Evolutionary conservation across 2,797 vertebrate species (phyloP).

Genomic region (Peromyscus eremicus): DNA sequence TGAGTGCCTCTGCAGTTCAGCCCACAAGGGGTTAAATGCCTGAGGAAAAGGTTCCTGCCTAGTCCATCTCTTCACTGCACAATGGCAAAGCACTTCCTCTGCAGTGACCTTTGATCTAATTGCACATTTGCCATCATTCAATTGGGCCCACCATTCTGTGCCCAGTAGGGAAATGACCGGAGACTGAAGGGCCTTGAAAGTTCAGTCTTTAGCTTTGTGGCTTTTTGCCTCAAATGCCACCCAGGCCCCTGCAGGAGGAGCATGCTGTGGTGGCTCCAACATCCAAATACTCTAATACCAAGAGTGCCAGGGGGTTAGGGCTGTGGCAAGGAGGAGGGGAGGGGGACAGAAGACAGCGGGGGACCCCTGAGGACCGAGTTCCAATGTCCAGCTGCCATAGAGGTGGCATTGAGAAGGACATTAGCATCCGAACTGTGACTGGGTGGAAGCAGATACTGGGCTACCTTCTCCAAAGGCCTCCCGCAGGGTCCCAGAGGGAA

Average conservation of each 20-base stretch:
- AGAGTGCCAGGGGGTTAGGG: background rate
- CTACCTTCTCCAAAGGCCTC: background rate
- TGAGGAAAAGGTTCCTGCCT: slow-evolving; percentile 55
- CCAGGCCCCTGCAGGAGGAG: background rate
- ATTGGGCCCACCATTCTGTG: background rate
- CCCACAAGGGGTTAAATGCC: background rate
- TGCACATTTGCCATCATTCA: slow-evolving; percentile 22
- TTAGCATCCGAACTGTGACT: background rate
- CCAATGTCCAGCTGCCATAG: background rate
- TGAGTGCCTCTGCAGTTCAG: background rate
- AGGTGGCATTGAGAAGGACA: background rate
- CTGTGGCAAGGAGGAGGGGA: background rate
- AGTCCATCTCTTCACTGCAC: slow-evolving; percentile 13
- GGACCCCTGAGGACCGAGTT: background rate
- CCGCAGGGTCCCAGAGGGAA: background rate
- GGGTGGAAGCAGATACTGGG: background rate
- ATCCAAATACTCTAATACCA: background rate
- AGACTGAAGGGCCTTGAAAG: background rate
- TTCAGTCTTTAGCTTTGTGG: background rate
- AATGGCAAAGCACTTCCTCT: slow-evolving; percentile 59
- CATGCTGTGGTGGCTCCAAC: rapidly evolving
- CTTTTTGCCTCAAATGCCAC: slow-evolving; percentile 74
- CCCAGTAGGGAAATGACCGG: background rate
- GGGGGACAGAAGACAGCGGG: background rate
- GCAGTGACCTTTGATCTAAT: slow-evolving; percentile 77